A percentile compares a stretch with the other conserved stretches of the same genome.
Evolutionary conservation across 2,888 invertebrate species (phyloP).

Genomic region (Agrochola macilenta): DNA sequence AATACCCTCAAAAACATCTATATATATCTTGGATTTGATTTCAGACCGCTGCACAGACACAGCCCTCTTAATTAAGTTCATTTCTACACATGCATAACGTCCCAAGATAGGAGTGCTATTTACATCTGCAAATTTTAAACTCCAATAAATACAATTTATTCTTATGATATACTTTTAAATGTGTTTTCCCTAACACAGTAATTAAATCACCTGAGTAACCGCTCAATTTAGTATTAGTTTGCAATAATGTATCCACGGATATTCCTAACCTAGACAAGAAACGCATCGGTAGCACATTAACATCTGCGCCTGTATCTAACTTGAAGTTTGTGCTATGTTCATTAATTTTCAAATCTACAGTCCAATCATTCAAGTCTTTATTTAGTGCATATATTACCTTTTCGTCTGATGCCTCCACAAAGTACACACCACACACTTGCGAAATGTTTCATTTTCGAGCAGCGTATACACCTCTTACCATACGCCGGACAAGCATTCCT

Average conservation of each 20-base stretch:
- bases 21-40: too few relatives aligned
- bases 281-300: constrained; percentile 2
- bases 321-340: too few relatives aligned
- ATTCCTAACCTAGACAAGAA: background rate
- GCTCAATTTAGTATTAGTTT: background rate
- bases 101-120: background rate
- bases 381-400: background rate
- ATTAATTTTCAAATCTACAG: background rate
- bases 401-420: background rate
- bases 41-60: too few relatives aligned
- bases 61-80: too few relatives aligned
- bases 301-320: background rate
- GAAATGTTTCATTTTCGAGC: too few relatives aligned
- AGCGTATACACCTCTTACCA: too few relatives aligned
- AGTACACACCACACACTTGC: too few relatives aligned
- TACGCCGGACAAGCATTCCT: too few relatives aligned
- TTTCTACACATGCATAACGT: too few relatives aligned
- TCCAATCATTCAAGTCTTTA: background rate
- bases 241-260: background rate
- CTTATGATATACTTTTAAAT: background rate
- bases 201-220: background rate
- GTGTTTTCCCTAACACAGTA: background rate
- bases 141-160: background rate
- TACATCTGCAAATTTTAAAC: background rate
- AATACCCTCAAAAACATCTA: too few relatives aligned